Base-by-base conservation (phyloP, 2,888 invertebrate species). In the Nematopogon swammerdamellus region DNA sequence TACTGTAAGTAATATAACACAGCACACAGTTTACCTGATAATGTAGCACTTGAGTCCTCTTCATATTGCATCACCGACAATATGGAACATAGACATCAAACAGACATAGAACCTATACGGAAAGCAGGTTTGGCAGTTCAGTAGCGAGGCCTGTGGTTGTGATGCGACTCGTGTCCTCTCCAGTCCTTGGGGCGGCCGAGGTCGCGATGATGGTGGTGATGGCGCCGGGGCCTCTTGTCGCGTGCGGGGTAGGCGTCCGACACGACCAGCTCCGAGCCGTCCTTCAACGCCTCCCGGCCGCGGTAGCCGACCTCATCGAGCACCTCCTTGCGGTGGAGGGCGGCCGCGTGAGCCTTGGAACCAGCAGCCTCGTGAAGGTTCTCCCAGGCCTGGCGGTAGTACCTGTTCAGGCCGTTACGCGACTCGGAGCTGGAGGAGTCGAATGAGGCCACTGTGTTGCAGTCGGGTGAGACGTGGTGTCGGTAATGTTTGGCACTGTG, bases 371-470 rank as follows among this genome's bases (percentile, higher is more conserved):
- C 92, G 66, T 92, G 92, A 2, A 95, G 82, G 67, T 94, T 93
- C 67, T 95, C 94, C 95, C 95, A 95, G 2, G 95, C 95, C 68
- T 93, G 91, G 20, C 92, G 85, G 72, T 95, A 95, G 72, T 92
- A 94, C 56, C 92, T 84, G 67, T 92, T 94, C 54, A 95, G 81
- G 29, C 91, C 91, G 60, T 87, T 85, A 48, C 91, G 84, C 8
- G 91, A 92, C 63, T 92, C 93, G 0, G 92, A 91, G 48, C 91
- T 90, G 48, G 92, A 91, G 48, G 92, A 92, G 66, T 91, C 93
- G 65, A 92, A 89, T 17, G 94, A 93, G 48, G 92, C 93, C 52
- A 93, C 92, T 29, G 94, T 94, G 72, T 92, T 92, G 77, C 92
- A 92, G 71, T 94, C 94, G 30, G 92, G 91, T 10, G 93, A 91